Conservation (phyloP, 2,888 invertebrate genomes). For the Scaptomyza flava region DNA sequence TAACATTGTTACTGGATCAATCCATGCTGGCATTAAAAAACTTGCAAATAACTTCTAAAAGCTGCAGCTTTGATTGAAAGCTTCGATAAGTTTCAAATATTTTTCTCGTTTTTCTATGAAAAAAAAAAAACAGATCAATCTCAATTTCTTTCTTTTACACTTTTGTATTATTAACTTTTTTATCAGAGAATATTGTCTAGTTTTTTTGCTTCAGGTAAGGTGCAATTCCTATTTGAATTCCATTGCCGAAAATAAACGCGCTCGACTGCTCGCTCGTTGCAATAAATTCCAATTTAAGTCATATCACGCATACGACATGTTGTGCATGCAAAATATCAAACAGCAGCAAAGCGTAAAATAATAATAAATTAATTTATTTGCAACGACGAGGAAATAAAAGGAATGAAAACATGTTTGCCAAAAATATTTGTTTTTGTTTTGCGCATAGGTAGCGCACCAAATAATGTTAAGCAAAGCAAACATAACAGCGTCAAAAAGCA, state of each 20-base stretch:
- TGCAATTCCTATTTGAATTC: slow-evolving; percentile 8
- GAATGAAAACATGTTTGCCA: slow-evolving; percentile 27
- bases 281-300: slow-evolving; percentile 69
- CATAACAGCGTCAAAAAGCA: slow-evolving; percentile 44
- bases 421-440: slow-evolving; percentile 31
- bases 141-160: not conserved
- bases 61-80: not conserved
- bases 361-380: slow-evolving; percentile 79
- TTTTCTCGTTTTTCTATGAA: not conserved
- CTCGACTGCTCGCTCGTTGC: slow-evolving; percentile 27
- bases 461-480: slow-evolving; percentile 48
- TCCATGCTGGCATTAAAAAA: no score
- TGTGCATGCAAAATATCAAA: slow-evolving; percentile 62
- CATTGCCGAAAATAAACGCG: slow-evolving; percentile 3
- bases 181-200: slow-evolving; percentile 13
- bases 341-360: slow-evolving; percentile 53
- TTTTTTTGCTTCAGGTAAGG: not conserved
- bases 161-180: slow-evolving; percentile 1
- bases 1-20: no score
- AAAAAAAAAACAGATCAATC: not conserved
- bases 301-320: slow-evolving; percentile 69
- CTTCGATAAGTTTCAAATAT: not conserved
- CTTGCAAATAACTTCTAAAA: not conserved
- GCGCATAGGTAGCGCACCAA: slow-evolving; percentile 37
- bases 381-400: slow-evolving; percentile 38